These are phyloP conservation scores for Arothron firmamentum DNA, from an alignment of 2,113 vertebrate species.

Conservation along the genomic window DNA sequence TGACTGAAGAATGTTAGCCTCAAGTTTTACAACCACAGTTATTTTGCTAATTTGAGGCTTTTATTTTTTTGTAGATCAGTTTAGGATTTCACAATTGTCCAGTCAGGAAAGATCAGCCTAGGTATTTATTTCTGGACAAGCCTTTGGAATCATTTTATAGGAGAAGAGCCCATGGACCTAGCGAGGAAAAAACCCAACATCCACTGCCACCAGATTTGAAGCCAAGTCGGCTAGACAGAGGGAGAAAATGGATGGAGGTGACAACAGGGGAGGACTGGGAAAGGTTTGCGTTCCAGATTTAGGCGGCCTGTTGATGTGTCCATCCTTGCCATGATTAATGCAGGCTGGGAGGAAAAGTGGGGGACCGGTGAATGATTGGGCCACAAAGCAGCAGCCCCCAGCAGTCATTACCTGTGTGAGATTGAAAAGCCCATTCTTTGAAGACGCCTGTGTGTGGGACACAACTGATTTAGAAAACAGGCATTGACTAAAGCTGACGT, in stretches of 20 bases:
- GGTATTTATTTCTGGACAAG: conserved; percentile 44
- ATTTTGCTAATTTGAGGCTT: not conserved
- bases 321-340: conserved; percentile 23
- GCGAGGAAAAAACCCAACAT: conserved; percentile 46
- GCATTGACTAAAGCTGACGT: conserved; percentile 26
- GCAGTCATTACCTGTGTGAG: conserved; percentile 74
- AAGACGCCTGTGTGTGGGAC: conserved; percentile 75
- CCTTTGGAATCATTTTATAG: conserved; percentile 35
- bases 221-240: conserved; percentile 50
- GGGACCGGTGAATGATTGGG: conserved; percentile 29
- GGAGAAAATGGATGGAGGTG: conserved; percentile 34
- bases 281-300: conserved; percentile 44
- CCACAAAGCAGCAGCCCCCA: conserved; percentile 28
- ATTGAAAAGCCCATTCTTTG: conserved; percentile 79
- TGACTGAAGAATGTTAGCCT: not conserved
- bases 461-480: conserved; percentile 71
- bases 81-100: conserved; percentile 41
- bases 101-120: conserved; percentile 24
- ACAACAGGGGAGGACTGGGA: conserved; percentile 43
- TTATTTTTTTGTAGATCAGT: conserved; percentile 5
- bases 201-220: conserved; percentile 51
- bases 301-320: conserved; percentile 38
- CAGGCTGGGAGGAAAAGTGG: conserved; percentile 35
- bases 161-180: conserved; percentile 46
- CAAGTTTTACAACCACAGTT: not conserved